Base-by-base conservation (phyloP, 2,888 invertebrate genomes). In the Portevinia maculata region DNA sequence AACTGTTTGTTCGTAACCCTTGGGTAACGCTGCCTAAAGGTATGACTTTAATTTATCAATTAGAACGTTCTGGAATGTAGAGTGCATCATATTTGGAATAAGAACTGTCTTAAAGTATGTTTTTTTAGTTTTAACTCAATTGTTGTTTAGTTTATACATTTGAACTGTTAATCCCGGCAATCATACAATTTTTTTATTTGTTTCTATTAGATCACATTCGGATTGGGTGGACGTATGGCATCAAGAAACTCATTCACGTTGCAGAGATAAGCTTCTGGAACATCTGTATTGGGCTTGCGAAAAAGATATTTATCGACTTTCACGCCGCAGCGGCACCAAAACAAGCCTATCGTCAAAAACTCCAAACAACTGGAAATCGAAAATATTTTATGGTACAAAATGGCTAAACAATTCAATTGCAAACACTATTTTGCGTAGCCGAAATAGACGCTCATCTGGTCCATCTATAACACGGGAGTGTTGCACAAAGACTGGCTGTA, bases 231-330 rank as follows among this genome's bases (percentile, higher is more conserved):
- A 92, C 70, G 92, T 92, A 13, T 93, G 93, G 93, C 93, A 93
- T 85, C 90, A 89, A 62, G 93, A 93, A 87, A 90, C 91, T 64
- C 92, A 93, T 86, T 91, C 92, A 1, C 90, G 93, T 32, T 93
- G 93, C 86, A 91, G 93, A 41, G 92, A 93, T 85, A 92, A 92
- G 74, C 87, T 93, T 17, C 87, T 92, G 44, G 89, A 91, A 24
- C 93, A 93, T 85, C 88, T 93, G 64, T 92, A 92, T 85, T 93
- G 93, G 93, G 93, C 93, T 17, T 93, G 93, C 85, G 92, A 93
- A 86, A 93, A 93, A 86, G 93, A 93, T 86, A 93, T 93, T 84
- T 93, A 93, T 87, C 90, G 92, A 9, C 85, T 92, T 60, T 90
- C 91, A n/a, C 88, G 92, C 84, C 90, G 92, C 86, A 92, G 89